Evolutionary conservation across 2,888 invertebrate species (phyloP).

Genomic region (Folsomia candida): DNA sequence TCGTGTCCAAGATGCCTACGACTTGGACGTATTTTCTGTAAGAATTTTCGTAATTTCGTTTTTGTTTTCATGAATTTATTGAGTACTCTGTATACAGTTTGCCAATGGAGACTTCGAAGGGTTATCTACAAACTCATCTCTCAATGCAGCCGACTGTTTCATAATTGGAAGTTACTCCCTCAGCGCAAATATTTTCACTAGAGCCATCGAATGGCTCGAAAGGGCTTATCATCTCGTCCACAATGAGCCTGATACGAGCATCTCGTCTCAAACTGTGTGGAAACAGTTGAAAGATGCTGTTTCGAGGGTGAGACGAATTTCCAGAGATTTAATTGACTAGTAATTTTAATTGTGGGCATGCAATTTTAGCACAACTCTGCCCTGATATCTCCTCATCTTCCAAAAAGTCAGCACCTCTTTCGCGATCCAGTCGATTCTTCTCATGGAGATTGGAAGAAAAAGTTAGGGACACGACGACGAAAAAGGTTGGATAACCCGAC

Average conservation of each 20-base stretch:
- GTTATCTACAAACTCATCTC: constrained; percentile 37
- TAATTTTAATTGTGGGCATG: background rate
- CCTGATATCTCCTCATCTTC: constrained; percentile 8
- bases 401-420: constrained; percentile 30
- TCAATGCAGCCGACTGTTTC: constrained; percentile 53
- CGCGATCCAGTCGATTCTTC: constrained; percentile 16
- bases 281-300: constrained; percentile 19
- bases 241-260: constrained; percentile 51
- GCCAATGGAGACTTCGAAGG: constrained; percentile 43
- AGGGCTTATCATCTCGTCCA: constrained; percentile 52
- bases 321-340: background rate
- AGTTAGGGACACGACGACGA: constrained; percentile 3
- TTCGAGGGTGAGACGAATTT: constrained; percentile 15
- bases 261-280: constrained; percentile 35
- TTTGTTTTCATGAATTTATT: background rate
- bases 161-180: constrained; percentile 54
- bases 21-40: constrained; percentile 47
- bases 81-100: constrained; percentile 29
- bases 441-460: too few species aligned
- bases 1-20: constrained; percentile 52
- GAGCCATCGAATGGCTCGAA: constrained; percentile 54
- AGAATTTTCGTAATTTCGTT: too few species aligned
- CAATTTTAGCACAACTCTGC: constrained; percentile 47
- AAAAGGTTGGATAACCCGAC: constrained; percentile 13
- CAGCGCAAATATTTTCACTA: constrained; percentile 52